Percentiles rank a stretch among this genome's conserved stretches.
These are phyloP conservation scores for Xenentodon cancila DNA, from an alignment of 2,797 vertebrate species.

Conservation along the genomic window DNA sequence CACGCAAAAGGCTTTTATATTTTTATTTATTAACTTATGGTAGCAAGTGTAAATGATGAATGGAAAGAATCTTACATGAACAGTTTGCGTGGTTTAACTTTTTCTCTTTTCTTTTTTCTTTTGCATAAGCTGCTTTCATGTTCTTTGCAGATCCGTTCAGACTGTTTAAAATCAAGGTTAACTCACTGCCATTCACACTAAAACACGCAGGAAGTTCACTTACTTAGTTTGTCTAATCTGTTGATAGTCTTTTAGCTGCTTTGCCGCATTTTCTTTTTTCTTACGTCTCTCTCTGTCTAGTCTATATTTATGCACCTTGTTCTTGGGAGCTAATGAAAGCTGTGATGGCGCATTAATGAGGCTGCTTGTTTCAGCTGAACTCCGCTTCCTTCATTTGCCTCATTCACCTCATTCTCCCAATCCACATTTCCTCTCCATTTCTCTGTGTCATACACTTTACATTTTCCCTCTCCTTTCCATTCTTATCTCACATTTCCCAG, in stretches of 20 bases:
- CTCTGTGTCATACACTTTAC: constrained; percentile 38
- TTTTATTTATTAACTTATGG: neutral
- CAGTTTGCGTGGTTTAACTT: constrained; percentile 43
- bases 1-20: neutral
- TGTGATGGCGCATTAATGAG: constrained; percentile 91
- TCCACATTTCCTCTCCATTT: constrained; percentile 53
- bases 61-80: neutral
- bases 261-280: constrained; percentile 35
- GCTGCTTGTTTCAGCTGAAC: constrained; percentile 83
- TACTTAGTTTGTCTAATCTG: constrained; percentile 38
- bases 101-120: constrained; percentile 53
- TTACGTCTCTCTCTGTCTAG: constrained; percentile 74
- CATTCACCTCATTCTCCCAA: constrained; percentile 52
- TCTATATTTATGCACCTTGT: constrained; percentile 81
- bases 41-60: neutral
- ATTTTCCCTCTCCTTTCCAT: constrained; percentile 29
- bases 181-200: constrained; percentile 25
- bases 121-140: constrained; percentile 53
- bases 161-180: constrained; percentile 23
- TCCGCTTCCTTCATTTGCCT: constrained; percentile 67
- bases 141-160: constrained; percentile 63
- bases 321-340: constrained; percentile 88
- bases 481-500: constrained; percentile 44
- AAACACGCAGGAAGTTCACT: constrained; percentile 26
- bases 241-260: constrained; percentile 40